These are phyloP conservation scores for Lamproptera curius DNA, from an alignment of 2,888 invertebrate species.

Conservation along the genomic window DNA sequence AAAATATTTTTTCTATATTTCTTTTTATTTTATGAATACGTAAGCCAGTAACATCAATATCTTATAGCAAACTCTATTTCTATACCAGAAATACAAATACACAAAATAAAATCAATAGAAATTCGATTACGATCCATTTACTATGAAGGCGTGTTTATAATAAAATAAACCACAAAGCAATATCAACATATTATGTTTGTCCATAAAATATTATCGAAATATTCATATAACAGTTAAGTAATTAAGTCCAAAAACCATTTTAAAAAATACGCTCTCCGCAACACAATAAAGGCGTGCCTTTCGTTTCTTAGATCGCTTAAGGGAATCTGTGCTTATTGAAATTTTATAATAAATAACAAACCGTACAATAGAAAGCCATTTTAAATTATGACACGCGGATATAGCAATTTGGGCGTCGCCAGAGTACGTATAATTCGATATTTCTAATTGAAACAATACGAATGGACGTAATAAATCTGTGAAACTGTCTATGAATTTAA, in stretches of 20 bases:
- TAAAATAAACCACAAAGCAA: neutral
- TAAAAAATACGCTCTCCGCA: slow-evolving; percentile 47
- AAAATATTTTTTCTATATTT: too few relatives aligned
- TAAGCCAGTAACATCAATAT: too few relatives aligned
- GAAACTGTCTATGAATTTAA: slow-evolving; percentile 49
- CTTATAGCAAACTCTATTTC: too few relatives aligned
- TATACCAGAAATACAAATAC: too few relatives aligned
- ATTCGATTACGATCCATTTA: too few relatives aligned
- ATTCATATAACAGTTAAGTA: slow-evolving; percentile 34
- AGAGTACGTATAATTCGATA: slow-evolving; percentile 60
- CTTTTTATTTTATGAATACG: too few relatives aligned
- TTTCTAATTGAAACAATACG: slow-evolving; percentile 73
- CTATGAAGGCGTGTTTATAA: too few relatives aligned
- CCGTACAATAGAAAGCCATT: slow-evolving; percentile 57
- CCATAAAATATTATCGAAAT: slow-evolving; percentile 18
- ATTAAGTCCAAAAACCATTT: slow-evolving; percentile 41
- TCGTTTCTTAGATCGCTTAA: slow-evolving; percentile 44
- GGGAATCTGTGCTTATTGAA: slow-evolving; percentile 57
- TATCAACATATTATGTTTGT: neutral
- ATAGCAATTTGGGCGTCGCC: slow-evolving; percentile 70
- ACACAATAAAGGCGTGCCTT: slow-evolving; percentile 61
- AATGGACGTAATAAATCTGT: slow-evolving; percentile 57
- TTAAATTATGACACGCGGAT: slow-evolving; percentile 48
- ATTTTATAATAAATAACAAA: slow-evolving; percentile 60
- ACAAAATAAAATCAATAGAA: too few relatives aligned